phyloP scores from a whole-genome alignment of 2,113 vertebrate species.

The Prolemur simus region DNA sequence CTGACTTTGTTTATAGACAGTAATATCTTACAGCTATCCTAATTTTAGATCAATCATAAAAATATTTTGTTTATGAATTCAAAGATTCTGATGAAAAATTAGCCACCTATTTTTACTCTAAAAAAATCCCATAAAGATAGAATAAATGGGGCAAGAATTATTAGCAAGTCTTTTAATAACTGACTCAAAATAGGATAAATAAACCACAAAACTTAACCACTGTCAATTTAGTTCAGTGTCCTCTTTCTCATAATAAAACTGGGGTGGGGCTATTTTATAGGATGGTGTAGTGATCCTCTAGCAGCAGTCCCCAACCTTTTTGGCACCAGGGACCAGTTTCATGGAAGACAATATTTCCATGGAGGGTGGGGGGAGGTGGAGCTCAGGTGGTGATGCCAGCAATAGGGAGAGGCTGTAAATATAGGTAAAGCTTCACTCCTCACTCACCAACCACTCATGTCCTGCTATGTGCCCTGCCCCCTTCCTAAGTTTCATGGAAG shows the following conservation, averaged over 20 bases:
- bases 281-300: not conserved
- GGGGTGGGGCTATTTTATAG: not conserved
- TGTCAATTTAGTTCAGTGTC: not conserved
- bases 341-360: no score
- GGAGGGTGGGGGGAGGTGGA: no score
- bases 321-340: no score
- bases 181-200: constrained; percentile 38
- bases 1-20: not conserved
- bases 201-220: not conserved
- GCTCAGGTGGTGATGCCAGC: no score
- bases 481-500: no score
- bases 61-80: constrained; percentile 30
- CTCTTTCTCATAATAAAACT: constrained; percentile 23
- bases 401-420: no score
- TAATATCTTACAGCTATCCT: not conserved
- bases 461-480: no score
- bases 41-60: constrained; percentile 26
- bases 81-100: constrained; percentile 40
- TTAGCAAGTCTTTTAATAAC: constrained; percentile 42
- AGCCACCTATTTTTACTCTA: constrained; percentile 42
- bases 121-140: constrained; percentile 25
- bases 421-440: no score
- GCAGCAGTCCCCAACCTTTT: no score
- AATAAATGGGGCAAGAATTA: constrained; percentile 35
- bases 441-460: no score